Evolutionary conservation across 2,797 vertebrate genomes (phyloP).

Genomic region (Danio kyathit): DNA sequence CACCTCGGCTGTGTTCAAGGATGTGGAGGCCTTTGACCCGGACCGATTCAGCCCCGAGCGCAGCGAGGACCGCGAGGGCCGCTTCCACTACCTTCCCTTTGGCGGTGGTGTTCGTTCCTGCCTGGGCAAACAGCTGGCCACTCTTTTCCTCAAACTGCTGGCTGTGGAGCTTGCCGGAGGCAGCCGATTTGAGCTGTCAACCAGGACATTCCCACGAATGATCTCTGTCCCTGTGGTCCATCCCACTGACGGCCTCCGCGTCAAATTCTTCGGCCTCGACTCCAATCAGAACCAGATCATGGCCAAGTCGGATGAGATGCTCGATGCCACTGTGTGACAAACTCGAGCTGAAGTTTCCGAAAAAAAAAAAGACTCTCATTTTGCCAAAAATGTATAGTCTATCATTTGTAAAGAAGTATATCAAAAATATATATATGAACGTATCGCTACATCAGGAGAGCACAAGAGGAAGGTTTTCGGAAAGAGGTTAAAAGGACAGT

Average conservation of each 20-base stretch:
- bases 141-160: constrained; percentile 92
- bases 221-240: constrained; percentile 94
- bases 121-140: constrained; percentile 95
- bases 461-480: constrained; percentile 50
- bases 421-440: constrained; percentile 68
- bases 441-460: constrained; percentile 73
- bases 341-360: constrained; percentile 64
- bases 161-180: constrained; percentile 93
- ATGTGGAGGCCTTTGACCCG: constrained; percentile 90
- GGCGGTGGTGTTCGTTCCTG: constrained; percentile 94
- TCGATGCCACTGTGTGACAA: constrained; percentile 89
- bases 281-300: constrained; percentile 98
- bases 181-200: constrained; percentile 94
- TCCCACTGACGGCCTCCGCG: constrained; percentile 91
- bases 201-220: constrained; percentile 90
- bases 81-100: constrained; percentile 97
- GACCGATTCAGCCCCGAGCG: constrained; percentile 93
- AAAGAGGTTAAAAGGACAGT: constrained; percentile 37
- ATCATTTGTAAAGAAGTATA: constrained; percentile 66
- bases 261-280: constrained; percentile 97
- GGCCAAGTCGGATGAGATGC: constrained; percentile 90
- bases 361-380: constrained; percentile 67
- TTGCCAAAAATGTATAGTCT: constrained; percentile 84
- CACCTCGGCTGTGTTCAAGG: constrained; percentile 93
- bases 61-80: constrained; percentile 91